Base-by-base conservation (phyloP, 2,888 invertebrate species). In the Allophyes oxyacanthae region DNA sequence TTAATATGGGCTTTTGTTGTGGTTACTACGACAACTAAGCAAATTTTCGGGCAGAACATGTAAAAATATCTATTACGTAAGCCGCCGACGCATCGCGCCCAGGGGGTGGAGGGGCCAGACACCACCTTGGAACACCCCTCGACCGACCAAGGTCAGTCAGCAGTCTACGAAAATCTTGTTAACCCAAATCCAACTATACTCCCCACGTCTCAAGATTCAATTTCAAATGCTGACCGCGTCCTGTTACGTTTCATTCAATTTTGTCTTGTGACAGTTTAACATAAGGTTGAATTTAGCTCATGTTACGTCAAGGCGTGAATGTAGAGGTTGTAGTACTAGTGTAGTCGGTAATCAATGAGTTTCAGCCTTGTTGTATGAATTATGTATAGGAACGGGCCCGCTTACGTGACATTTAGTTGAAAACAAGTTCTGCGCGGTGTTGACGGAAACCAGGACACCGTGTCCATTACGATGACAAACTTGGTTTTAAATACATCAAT, bases 61-160 rank as follows among this genome's bases (percentile, higher is more conserved):
- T 88, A 88, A 89, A 91, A 90, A 90, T 89, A 90, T 87, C 86
- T 87, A 87, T 90, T 91, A 91, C 91, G 88, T 85, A 89, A 89
- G 81, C 81, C 81, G 81, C 75, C 87, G 83, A 85, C 89, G 86
- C 89, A 84, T 82, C 83, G 83, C 72, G 57, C 54, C 64, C 62
- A 66, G 70, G 79, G 75, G 76, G 77, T 72, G 79, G 83, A 71
- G 75, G 75, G 74, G 69, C 82, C 83, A 89, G 88, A 88, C 90
- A 74, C 73, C 84, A 81, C 85, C 86, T 82, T 69, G 52, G 62
- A 70, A 75, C 85, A 81, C 83, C 87, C 88, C 85, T 77, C 71
- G 54, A 75, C 79, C 85, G 79, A 78, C 83, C 91, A 93, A 92
- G 92, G 92, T 92, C 92, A 88, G 63, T 51, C 78, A 61, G 79